Evolutionary conservation across 2,797 vertebrate species (phyloP), one percentile per base, ranked within the genome.

Genomic region (Eutrigla gurnardus): DNA sequence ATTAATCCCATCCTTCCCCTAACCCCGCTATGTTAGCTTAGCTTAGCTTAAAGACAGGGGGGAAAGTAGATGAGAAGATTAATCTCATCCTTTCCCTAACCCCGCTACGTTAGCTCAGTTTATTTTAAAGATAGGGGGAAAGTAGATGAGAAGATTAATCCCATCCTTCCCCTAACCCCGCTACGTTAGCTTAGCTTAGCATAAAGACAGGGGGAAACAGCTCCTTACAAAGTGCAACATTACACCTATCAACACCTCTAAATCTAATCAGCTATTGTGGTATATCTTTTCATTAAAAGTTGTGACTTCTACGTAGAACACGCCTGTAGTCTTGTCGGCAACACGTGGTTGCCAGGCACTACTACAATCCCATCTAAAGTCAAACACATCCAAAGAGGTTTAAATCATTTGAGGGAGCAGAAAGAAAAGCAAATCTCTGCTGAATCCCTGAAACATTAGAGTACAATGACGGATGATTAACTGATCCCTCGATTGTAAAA

Each of bases 391-490:
- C 50, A 64, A 9, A 64, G 3, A n/a, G 0, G 0, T 62, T 49
- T 6, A 33, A 67, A 64, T 75, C 12, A 33, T 32, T 6, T 4
- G 12, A 17, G 42, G 17, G 9, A 32, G 3, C 12, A 39, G 42
- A 61, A 46, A 37, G 32, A 37, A 70, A 64, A 49, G 18, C n/a
- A 53, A 66, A 45, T 54, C 3, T 18, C 6, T 35, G 17, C 18
- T 65, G 59, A 75, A 57, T 74, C 9, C 17, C 33, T 37, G 11
- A 58, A 52, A 71, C 40, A 65, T 53, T 42, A 43, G 9, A 71
- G 45, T 12, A 7, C 43, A 55, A 12, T 54, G 15, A 49, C n/a
- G 25, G 25, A 32, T 69, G 59, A 74, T 66, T 10, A 8, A 57
- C 40, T 42, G 8, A 74, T 84, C 17, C 52, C 14, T 71, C 12